Conservation (phyloP, 1,140 invertebrate genomes). For the Papilio xuthus region DNA sequence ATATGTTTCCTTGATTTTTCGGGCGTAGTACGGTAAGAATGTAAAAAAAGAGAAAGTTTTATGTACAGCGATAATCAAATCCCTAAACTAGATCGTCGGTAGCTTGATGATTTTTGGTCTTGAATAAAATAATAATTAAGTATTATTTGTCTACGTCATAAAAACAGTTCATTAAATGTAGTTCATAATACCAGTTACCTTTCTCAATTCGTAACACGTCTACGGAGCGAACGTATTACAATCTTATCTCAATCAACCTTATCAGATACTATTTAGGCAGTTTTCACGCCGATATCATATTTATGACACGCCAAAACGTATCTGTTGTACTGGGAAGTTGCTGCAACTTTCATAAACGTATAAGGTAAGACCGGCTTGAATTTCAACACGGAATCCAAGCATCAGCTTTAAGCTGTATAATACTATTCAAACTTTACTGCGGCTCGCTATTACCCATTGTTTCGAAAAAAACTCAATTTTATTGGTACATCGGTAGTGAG, state of each 20-base stretch:
- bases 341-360: slow-evolving; percentile 67
- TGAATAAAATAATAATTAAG: neutral
- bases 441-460: neutral
- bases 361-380: slow-evolving; percentile 55
- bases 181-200: slow-evolving; percentile 8
- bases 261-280: slow-evolving; percentile 42
- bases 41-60: neutral
- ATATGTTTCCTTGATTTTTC: too few relatives aligned
- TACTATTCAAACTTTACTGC: neutral
- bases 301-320: slow-evolving; percentile 47
- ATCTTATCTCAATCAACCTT: slow-evolving; percentile 40
- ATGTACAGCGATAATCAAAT: neutral
- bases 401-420: slow-evolving; percentile 46
- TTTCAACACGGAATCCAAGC: slow-evolving; percentile 49
- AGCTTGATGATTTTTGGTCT: neutral
- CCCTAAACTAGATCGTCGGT: neutral
- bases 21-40: too few relatives aligned
- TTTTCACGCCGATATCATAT: slow-evolving; percentile 45
- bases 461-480: neutral
- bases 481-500: too few relatives aligned
- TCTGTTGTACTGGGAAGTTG: slow-evolving; percentile 51
- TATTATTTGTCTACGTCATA: neutral
- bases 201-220: neutral
- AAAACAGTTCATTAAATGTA: neutral
- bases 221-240: slow-evolving; percentile 20